Evolutionary conservation across 2,888 invertebrate genomes (phyloP), one percentile per base, ranked within the genome.

Genomic region (Macroteleia sp.): DNA sequence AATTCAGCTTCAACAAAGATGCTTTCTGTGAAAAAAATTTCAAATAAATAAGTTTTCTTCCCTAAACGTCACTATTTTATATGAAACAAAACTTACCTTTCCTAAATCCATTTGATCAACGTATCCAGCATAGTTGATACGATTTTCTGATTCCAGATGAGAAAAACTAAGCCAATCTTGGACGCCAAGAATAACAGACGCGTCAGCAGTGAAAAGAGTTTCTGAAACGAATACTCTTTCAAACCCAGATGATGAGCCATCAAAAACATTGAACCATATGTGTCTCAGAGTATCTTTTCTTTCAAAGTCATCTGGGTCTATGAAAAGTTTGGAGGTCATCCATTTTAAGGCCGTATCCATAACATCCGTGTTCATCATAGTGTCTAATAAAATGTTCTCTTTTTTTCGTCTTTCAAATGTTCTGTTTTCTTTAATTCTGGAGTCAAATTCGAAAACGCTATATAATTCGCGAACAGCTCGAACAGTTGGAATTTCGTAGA

Each of bases 141-240:
- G 93, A 56, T 95, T 95, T 0, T 94, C 94, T 44, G 92, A 90
- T 92, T 98, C 98, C 91, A 71, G 12, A 32, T 77, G 50, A 17
- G 52, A 93, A 85, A 97, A 97, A 89, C 96, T 96, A 14, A 98
- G 92, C 98, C 98, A 98, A 89, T 97, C 97, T 91, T 98, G 98
- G 75, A 97, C 93, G 2, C 98, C 98, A 2, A 89, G 73, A 12
- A 90, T 94, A 10, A 74, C 69, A 10, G 73, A 19, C 2, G 12
- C 67, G 28, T 96, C 94, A 80, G 94, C 94, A 32, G 93, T 94
- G 82, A 95, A 94, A 89, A 96, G 96, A 0, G 95, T 93, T 93
- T 98, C 98, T 0, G 97, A 96, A 0, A 97, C 93, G 89, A 98
- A 97, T 14, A 97, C 94, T 87, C 98, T 97, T 91, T 98, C 98